Conservation (phyloP, 2,888 invertebrate genomes). For the Eurytoma adleriae region DNA sequence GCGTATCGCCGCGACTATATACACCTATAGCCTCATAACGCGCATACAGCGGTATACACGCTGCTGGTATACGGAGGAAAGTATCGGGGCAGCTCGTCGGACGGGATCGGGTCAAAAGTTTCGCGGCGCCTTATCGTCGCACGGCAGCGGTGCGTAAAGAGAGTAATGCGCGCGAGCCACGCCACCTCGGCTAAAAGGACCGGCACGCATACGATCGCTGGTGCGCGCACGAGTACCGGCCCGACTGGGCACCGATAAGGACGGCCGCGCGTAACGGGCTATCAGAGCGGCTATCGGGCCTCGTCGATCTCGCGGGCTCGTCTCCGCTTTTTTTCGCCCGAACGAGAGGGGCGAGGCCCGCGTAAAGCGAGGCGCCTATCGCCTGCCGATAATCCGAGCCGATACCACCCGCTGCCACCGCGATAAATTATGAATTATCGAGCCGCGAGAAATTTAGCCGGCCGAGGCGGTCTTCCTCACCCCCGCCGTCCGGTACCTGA, state of each 20-base stretch:
- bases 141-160: constrained; percentile 5
- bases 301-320: constrained; percentile 9
- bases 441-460: constrained; percentile 12
- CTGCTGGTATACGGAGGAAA: too few species aligned
- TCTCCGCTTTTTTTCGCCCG: constrained; percentile 1
- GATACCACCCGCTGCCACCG: background rate
- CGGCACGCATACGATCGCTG: background rate
- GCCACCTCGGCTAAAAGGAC: background rate
- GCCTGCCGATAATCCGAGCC: constrained; percentile 32
- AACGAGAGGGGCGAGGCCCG: background rate
- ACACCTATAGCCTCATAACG: background rate
- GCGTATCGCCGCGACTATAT: background rate
- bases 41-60: too few species aligned
- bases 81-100: too few species aligned
- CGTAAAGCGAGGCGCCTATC: constrained; percentile 25
- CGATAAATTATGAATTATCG: constrained; percentile 50
- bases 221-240: background rate
- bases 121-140: background rate
- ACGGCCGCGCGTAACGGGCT: constrained; percentile 39
- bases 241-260: background rate
- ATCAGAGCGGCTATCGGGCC: constrained; percentile 18
- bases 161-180: background rate
- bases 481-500: too few species aligned
- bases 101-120: too few species aligned
- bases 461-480: too few species aligned